Evolutionary conservation across 2,797 vertebrate species (phyloP).

Genomic region (Rhynchonycteris naso): DNA sequence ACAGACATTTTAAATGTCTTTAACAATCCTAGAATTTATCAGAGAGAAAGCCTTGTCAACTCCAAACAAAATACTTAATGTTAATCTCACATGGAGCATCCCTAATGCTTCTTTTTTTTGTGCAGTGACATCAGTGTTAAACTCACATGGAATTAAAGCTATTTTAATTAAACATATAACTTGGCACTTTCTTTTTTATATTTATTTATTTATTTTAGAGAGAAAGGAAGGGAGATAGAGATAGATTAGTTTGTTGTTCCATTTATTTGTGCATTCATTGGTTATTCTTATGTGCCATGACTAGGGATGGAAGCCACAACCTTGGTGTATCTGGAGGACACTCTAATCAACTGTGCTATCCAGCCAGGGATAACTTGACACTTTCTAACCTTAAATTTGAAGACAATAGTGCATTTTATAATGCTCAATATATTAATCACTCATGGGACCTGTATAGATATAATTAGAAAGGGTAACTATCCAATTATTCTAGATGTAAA

Average conservation of each 20-base stretch:
- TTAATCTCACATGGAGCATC: background rate
- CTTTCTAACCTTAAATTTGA: constrained; percentile 52
- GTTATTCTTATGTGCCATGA: no score
- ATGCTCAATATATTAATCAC: constrained; percentile 66
- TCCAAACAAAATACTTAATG: constrained; percentile 44
- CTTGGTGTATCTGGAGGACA: no score
- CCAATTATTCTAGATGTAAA: constrained; percentile 50
- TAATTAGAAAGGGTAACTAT: constrained; percentile 59
- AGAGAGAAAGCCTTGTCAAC: constrained; percentile 41
- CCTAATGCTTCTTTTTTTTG: background rate
- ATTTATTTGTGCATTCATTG: no score
- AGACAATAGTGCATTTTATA: constrained; percentile 69
- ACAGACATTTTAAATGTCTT: constrained; percentile 36
- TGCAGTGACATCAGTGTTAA: constrained; percentile 63
- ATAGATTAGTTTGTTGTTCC: no score
- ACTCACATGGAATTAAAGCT: constrained; percentile 54
- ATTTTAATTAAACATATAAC: constrained; percentile 69
- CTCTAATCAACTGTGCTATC: no score
- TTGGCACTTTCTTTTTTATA: no score
- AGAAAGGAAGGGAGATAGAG: no score
- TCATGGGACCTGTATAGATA: constrained; percentile 45
- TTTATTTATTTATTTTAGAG: no score
- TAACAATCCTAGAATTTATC: constrained; percentile 33
- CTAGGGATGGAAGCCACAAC: no score
- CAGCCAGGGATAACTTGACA: background rate